phyloP scores from a whole-genome alignment of 2,888 invertebrate genomes.

The Pseudoips prasinana region DNA sequence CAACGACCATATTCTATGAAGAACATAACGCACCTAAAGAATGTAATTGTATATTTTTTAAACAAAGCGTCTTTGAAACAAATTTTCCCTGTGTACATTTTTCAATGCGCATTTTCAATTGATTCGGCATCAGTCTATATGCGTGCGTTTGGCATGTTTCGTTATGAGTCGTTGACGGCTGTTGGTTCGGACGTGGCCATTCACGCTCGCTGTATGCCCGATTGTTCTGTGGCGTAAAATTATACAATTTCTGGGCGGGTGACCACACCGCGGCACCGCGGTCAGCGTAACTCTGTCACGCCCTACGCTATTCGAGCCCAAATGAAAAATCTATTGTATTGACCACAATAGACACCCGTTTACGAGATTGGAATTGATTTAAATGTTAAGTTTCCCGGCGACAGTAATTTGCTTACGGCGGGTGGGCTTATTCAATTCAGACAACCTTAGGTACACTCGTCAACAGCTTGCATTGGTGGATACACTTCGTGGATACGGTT shows the following conservation, averaged over 20 bases:
- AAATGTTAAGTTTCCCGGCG: conserved; percentile 3
- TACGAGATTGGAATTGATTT: conserved; percentile 10
- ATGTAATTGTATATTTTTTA: too few relatives aligned
- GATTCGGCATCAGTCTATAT: conserved; percentile 46
- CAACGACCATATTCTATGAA: too few relatives aligned
- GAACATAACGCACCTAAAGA: too few relatives aligned
- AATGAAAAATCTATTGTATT: conserved; percentile 39
- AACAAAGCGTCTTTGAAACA: conserved; percentile 6
- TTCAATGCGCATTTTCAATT: conserved; percentile 62
- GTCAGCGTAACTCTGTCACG: conserved; percentile 41
- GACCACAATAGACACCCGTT: conserved; percentile 19
- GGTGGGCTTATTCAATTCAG: too few relatives aligned
- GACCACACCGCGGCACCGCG: conserved; percentile 47
- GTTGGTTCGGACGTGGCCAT: conserved; percentile 63
- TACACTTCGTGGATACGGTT: too few relatives aligned
- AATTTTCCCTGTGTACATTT: conserved; percentile 53
- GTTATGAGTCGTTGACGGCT: conserved; percentile 63
- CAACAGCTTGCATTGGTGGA: too few relatives aligned
- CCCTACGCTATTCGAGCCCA: conserved; percentile 44
- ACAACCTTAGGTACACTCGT: too few relatives aligned
- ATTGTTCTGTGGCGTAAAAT: conserved; percentile 72
- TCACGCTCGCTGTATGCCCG: conserved; percentile 52
- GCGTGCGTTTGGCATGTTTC: conserved; percentile 76
- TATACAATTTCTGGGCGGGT: conserved; percentile 69
- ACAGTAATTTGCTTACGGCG: too few relatives aligned